Conservation (phyloP, 2,113 vertebrate genomes). For the Brachionichthys hirsutus region DNA sequence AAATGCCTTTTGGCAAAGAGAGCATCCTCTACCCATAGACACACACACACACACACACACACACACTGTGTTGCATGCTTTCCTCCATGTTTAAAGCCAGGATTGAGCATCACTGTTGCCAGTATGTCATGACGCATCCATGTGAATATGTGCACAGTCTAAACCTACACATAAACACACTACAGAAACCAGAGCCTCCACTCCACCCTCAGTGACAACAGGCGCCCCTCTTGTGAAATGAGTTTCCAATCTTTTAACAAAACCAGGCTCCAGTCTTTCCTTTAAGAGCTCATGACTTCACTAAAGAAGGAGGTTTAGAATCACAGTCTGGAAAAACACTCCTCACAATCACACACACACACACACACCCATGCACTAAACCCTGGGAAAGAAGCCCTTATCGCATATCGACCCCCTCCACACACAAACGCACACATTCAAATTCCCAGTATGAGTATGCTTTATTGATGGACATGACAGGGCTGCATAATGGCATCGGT, state of each 20-base stretch:
- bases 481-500: slow-evolving; percentile 56
- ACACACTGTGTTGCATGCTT: slow-evolving; percentile 10
- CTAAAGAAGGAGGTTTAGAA: slow-evolving; percentile 27
- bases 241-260: slow-evolving; percentile 31
- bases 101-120: slow-evolving; percentile 1
- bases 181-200: slow-evolving; percentile 20
- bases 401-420: slow-evolving; percentile 16
- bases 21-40: slow-evolving; percentile 22
- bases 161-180: background rate
- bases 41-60: slow-evolving; percentile 26
- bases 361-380: background rate
- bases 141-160: background rate
- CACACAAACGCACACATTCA: slow-evolving; percentile 15
- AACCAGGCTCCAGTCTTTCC: slow-evolving; percentile 22
- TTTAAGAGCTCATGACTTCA: slow-evolving; percentile 33
- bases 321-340: slow-evolving; percentile 48
- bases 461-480: slow-evolving; percentile 59
- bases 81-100: slow-evolving; percentile 18
- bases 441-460: slow-evolving; percentile 46
- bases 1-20: slow-evolving; percentile 71
- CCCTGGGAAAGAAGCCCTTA: slow-evolving; percentile 27
- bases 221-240: slow-evolving; percentile 8
- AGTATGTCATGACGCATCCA: slow-evolving; percentile 6
- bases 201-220: slow-evolving; percentile 15
- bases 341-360: background rate